These are phyloP conservation scores for Spialia ferax DNA, from an alignment of 2,888 invertebrate genomes.

Conservation along the genomic window DNA sequence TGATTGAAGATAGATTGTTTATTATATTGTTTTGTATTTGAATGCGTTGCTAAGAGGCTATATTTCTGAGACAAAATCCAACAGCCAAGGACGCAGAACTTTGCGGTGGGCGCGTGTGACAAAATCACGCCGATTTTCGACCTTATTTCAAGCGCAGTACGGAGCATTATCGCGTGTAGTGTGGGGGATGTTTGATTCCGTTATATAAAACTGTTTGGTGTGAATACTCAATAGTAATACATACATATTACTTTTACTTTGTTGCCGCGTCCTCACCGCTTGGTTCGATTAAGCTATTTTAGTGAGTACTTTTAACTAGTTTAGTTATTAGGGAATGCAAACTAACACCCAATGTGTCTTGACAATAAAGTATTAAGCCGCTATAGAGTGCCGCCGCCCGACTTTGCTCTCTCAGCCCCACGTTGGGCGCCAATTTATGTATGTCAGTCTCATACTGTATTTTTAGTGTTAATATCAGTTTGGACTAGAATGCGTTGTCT, in stretches of 20 bases:
- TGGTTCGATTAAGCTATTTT: constrained; percentile 27
- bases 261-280: constrained; percentile 16
- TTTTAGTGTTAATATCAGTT: constrained; percentile 36
- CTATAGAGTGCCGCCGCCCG: constrained; percentile 64
- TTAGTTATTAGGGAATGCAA: constrained; percentile 75
- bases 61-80: constrained; percentile 25
- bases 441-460: constrained; percentile 28
- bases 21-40: not conserved
- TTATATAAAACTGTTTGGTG: not conserved
- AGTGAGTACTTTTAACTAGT: constrained; percentile 56
- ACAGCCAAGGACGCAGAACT: constrained; percentile 2
- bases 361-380: constrained; percentile 79
- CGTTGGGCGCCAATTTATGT: constrained; percentile 42
- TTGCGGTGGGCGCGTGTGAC: not conserved
- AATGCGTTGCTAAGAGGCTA: constrained; percentile 35
- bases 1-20: not conserved
- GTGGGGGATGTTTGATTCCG: constrained; percentile 5
- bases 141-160: not conserved
- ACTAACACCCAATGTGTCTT: constrained; percentile 78
- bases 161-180: not conserved
- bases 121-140: not conserved
- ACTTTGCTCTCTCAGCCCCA: constrained; percentile 58
- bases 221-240: not conserved
- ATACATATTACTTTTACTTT: too few relatives aligned
- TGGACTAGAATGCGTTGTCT: constrained; percentile 26